These are phyloP conservation scores for Conops quadrifasciatus DNA, from an alignment of 2,888 invertebrate genomes.

Conservation along the genomic window DNA sequence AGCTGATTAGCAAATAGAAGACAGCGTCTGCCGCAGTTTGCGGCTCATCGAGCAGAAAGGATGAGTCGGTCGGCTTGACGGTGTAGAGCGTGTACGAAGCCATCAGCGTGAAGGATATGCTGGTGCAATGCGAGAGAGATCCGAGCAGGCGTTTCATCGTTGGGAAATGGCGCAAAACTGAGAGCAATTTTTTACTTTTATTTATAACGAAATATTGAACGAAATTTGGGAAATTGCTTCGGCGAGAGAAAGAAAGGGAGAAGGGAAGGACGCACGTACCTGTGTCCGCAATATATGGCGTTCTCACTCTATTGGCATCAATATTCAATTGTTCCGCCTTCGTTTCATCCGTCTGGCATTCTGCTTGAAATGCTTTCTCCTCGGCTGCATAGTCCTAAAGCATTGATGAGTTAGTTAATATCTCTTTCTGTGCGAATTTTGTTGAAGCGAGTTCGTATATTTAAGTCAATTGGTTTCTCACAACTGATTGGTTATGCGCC, in stretches of 20 bases:
- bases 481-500: too few relatives aligned
- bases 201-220: background rate
- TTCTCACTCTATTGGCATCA: constrained; percentile 66
- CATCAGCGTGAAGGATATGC: constrained; percentile 75
- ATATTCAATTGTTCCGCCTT: constrained; percentile 75
- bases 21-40: constrained; percentile 85
- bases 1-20: constrained; percentile 81
- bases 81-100: constrained; percentile 67
- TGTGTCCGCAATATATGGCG: constrained; percentile 79
- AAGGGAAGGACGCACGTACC: constrained; percentile 68
- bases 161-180: constrained; percentile 77
- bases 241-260: too few relatives aligned
- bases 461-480: too few relatives aligned
- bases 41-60: constrained; percentile 68
- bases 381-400: constrained; percentile 62
- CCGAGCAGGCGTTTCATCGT: constrained; percentile 86
- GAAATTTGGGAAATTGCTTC: background rate
- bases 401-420: background rate
- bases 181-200: constrained; percentile 11
- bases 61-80: constrained; percentile 56
- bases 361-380: constrained; percentile 65
- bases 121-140: constrained; percentile 79
- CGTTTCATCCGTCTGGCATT: constrained; percentile 83
- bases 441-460: too few relatives aligned
- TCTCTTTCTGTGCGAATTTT: too few relatives aligned